Evolutionary conservation across 2,113 vertebrate genomes (phyloP).

Genomic region (Ceyx cyanopectus): DNA sequence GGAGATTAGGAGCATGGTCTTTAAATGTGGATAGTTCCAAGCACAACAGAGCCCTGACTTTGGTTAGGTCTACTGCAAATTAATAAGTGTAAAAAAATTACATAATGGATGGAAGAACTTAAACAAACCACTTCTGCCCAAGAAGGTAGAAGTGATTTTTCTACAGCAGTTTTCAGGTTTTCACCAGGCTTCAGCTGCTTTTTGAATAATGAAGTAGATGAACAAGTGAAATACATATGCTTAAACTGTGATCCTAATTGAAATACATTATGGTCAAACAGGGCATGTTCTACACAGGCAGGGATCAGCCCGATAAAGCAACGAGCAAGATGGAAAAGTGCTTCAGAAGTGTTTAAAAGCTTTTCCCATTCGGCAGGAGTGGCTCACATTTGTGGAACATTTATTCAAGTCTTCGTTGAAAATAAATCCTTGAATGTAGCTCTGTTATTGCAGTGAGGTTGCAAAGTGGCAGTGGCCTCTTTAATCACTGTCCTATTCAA

Average conservation of each 20-base stretch:
- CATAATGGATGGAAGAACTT: conserved; percentile 13
- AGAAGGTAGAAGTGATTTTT: conserved; percentile 18
- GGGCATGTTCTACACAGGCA: neutral
- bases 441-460: conserved; percentile 35
- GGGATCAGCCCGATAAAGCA: conserved; percentile 5
- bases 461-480: conserved; percentile 62
- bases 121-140: neutral
- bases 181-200: neutral
- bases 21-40: neutral
- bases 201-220: conserved; percentile 49
- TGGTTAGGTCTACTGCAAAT: neutral
- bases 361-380: conserved; percentile 56
- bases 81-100: neutral
- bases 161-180: conserved; percentile 20
- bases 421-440: conserved; percentile 69
- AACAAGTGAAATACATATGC: conserved; percentile 28
- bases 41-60: neutral
- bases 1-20: neutral
- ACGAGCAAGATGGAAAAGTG: neutral
- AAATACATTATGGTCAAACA: conserved; percentile 35
- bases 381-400: conserved; percentile 76
- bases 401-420: conserved; percentile 72
- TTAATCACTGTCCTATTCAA: conserved; percentile 77
- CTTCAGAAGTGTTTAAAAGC: conserved; percentile 52
- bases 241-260: neutral